Conservation (phyloP, 2,888 invertebrate genomes). For the Mythimna ferrago region DNA sequence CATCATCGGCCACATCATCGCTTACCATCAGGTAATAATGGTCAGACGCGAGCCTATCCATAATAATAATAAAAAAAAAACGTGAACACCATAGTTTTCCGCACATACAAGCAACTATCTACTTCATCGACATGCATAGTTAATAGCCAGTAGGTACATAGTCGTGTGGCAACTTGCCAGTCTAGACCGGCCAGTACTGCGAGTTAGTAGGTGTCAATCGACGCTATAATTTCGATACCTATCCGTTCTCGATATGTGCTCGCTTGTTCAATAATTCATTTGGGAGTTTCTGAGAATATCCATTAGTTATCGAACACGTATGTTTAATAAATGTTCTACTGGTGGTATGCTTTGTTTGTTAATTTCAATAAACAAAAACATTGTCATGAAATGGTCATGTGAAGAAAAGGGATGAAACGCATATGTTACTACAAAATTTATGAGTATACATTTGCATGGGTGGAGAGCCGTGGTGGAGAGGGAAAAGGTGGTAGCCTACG, state of each 20-base stretch:
- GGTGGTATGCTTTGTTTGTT: not conserved
- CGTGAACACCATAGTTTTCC: not conserved
- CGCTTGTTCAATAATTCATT: constrained; percentile 25
- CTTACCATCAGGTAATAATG: too few relatives aligned
- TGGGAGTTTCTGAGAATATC: constrained; percentile 8
- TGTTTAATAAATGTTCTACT: constrained; percentile 1
- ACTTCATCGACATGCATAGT: not conserved
- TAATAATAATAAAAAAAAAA: too few relatives aligned
- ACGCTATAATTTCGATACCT: constrained; percentile 40
- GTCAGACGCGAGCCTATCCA: too few relatives aligned
- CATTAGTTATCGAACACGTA: constrained; percentile 3
- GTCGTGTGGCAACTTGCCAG: constrained; percentile 42
- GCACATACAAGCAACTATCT: not conserved
- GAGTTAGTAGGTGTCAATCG: constrained; percentile 41
- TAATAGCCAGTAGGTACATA: constrained; percentile 13
- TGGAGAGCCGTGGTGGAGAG: too few relatives aligned
- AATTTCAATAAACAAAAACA: too few relatives aligned
- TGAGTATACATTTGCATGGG: too few relatives aligned
- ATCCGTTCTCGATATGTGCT: constrained; percentile 15
- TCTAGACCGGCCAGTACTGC: constrained; percentile 7
- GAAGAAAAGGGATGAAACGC: too few relatives aligned
- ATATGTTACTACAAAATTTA: too few relatives aligned
- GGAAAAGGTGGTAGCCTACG: too few relatives aligned
- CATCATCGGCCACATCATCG: too few relatives aligned
- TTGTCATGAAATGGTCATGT: too few relatives aligned